Evolutionary conservation across 2,888 invertebrate species (phyloP), one percentile per base, ranked within the genome.

Genomic region (Keiferia lycopersicella): DNA sequence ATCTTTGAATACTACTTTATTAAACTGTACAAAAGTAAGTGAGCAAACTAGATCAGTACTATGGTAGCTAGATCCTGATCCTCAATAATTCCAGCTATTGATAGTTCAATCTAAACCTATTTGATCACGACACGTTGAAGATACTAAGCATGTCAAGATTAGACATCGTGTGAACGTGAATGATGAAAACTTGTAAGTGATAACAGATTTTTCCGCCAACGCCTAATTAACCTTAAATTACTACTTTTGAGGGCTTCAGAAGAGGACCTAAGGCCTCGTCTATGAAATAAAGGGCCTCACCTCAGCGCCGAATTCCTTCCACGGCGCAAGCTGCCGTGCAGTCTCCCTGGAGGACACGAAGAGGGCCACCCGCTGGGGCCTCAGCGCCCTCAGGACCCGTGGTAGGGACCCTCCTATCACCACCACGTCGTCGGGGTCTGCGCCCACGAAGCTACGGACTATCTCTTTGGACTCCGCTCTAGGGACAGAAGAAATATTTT

Each of bases 391-490:
- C 61, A 96, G 94, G 70, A 97, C 93, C 79, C 96, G 94, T 73
- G 95, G 94, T 67, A 97, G 91, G 11, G 97, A 96, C 8, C 94
- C 96, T 1, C 94, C 94, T 73, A 96, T 94, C 64, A 96, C 93
- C 7, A 97, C 94, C 26, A 94, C 95, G 82, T 97, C 96, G 71
- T 96, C 95, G 65, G 96, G 94, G 59, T 95, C 94, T 0, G 97
- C 97, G 67, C 97, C 96, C 2, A 96, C 95, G 4, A 85, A 78
- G 8, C 94, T 94, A 67, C 96, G 93, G 57, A 98, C 94, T 71
- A 97, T 95, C 72, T 95, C 95, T 73, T 94, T 93, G 10, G 96
- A 95, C 87, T 97, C 97, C 83, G 96, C 95, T 81, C 97, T 97
- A 16, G 10, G 30, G 34, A 56, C 1, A 56, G 18, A 22, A 50